Conservation (phyloP, 1,140 invertebrate species). For the Caenorhabditis tropicalis region DNA sequence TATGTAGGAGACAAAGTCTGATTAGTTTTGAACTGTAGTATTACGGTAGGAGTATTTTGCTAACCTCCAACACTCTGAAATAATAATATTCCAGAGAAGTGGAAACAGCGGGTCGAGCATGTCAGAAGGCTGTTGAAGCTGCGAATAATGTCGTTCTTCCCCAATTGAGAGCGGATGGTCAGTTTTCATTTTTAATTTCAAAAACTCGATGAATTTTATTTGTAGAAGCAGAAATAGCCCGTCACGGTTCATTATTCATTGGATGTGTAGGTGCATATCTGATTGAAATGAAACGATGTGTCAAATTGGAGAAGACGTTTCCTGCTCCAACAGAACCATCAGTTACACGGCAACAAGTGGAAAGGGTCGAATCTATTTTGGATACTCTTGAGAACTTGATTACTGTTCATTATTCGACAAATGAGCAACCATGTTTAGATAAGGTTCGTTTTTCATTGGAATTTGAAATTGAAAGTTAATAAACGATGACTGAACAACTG, state of each 20-base stretch:
- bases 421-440: constrained; percentile 64
- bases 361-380: constrained; percentile 65
- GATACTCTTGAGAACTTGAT: constrained; percentile 71
- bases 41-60: too few relatives aligned
- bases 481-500: too few relatives aligned
- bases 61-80: neutral
- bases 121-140: constrained; percentile 67
- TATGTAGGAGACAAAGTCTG: too few relatives aligned
- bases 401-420: constrained; percentile 71
- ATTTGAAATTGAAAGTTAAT: neutral
- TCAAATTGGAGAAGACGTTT: constrained; percentile 66
- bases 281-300: constrained; percentile 69
- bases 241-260: constrained; percentile 67
- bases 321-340: constrained; percentile 57
- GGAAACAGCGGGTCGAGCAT: constrained; percentile 66
- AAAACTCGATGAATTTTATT: neutral
- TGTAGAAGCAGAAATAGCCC: constrained; percentile 65
- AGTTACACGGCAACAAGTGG: constrained; percentile 47
- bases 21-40: too few relatives aligned
- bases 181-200: neutral
- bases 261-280: constrained; percentile 68
- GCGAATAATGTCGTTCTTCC: constrained; percentile 69
- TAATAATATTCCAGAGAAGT: constrained; percentile 58
- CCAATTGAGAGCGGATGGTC: constrained; percentile 69
- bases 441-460: constrained; percentile 58